Percentiles rank a stretch among this genome's conserved stretches.
These are phyloP conservation scores for Irena cyanogastra DNA, from an alignment of 2,113 vertebrate genomes.

Conservation along the genomic window DNA sequence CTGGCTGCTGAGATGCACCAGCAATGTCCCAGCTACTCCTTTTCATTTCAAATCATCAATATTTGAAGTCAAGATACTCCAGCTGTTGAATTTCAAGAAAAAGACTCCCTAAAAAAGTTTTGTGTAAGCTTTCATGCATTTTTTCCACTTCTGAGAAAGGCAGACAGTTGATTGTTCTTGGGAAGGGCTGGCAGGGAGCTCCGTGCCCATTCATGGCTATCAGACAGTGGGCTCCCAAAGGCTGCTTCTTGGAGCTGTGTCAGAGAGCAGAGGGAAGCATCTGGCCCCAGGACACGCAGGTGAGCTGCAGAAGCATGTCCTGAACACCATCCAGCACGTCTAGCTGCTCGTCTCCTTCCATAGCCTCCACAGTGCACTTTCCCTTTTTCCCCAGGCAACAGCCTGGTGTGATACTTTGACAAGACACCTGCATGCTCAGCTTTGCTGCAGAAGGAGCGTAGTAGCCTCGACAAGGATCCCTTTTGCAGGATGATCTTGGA, in stretches of 20 bases:
- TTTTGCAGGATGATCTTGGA: neutral
- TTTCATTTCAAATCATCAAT: neutral
- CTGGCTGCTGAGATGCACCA: neutral
- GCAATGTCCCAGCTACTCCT: neutral
- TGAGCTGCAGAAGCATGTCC: neutral
- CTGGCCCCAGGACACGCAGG: fast-evolving
- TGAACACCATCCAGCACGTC: neutral
- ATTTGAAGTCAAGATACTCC: neutral
- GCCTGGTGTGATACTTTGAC: neutral
- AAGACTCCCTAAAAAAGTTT: neutral
- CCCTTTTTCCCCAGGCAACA: neutral
- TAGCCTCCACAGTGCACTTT: fast-evolving
- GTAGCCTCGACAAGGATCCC: neutral
- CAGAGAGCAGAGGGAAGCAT: neutral
- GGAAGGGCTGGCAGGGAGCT: neutral
- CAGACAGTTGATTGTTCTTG: fast-evolving
- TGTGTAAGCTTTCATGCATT: neutral
- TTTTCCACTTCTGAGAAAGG: neutral
- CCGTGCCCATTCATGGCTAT: fast-evolving
- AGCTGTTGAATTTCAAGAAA: neutral
- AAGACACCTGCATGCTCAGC: fast-evolving
- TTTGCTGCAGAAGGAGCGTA: neutral
- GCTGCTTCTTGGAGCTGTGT: neutral
- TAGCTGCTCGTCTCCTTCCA: fast-evolving
- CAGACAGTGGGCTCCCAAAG: neutral